phyloP scores from a whole-genome alignment of 2,888 invertebrate species.

The Bruchidius siliquastri region DNA sequence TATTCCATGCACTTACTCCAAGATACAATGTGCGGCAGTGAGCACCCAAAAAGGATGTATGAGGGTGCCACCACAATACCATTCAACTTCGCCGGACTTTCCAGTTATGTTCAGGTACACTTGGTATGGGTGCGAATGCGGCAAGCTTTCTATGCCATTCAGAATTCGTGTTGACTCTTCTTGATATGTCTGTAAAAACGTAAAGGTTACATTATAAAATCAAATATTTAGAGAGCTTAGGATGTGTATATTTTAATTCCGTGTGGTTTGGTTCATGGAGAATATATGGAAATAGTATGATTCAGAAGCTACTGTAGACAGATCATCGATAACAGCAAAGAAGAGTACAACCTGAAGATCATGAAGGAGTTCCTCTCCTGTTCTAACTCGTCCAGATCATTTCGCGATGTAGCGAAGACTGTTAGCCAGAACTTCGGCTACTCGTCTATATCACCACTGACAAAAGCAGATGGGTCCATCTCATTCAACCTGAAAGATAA shows the following conservation, averaged over 20 bases:
- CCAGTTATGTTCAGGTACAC: neutral
- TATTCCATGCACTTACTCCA: neutral
- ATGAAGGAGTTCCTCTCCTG: no score
- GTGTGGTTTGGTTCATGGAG: no score
- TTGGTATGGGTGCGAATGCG: neutral
- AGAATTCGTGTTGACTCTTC: neutral
- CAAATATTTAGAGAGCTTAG: neutral
- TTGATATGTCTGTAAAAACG: neutral
- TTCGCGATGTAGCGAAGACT: no score
- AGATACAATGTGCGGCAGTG: neutral
- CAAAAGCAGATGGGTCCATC: no score
- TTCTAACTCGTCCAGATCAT: no score
- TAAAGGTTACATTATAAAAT: neutral
- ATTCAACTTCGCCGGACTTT: neutral
- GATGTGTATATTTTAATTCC: neutral
- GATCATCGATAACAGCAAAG: no score
- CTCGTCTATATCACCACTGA: no score
- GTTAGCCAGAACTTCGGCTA: no score
- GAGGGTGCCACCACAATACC: neutral
- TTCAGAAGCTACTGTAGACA: no score
- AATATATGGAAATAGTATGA: no score
- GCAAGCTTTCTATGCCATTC: neutral
- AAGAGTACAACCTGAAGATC: no score
- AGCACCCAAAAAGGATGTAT: neutral
- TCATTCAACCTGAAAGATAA: no score